These are phyloP conservation scores for Drosophila ambigua DNA, from an alignment of 1,140 invertebrate species.

Conservation along the genomic window DNA sequence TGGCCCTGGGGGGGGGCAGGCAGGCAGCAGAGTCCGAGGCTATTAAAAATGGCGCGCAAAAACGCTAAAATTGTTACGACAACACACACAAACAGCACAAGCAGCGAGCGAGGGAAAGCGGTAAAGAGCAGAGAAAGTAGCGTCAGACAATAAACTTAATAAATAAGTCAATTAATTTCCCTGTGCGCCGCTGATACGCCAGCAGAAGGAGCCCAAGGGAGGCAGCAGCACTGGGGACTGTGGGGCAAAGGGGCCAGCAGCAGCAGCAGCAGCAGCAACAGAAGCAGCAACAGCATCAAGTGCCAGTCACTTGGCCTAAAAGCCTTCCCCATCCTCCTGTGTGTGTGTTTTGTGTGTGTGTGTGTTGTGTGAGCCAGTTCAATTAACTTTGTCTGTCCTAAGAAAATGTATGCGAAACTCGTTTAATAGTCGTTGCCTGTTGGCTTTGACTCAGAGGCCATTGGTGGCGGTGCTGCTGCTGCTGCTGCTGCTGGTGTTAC, in stretches of 20 bases:
- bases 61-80: constrained; percentile 76
- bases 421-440: constrained; percentile 65
- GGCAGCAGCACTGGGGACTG: not conserved
- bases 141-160: constrained; percentile 74
- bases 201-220: constrained; percentile 38
- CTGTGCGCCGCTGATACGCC: constrained; percentile 59
- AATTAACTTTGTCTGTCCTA: constrained; percentile 74
- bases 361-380: constrained; percentile 56
- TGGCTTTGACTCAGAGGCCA: constrained; percentile 19
- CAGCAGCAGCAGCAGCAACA: not conserved
- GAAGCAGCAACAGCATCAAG: constrained; percentile 39
- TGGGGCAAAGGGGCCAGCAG: too few species aligned
- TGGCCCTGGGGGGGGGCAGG: constrained; percentile 47
- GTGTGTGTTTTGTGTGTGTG: constrained; percentile 26
- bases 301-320: constrained; percentile 41
- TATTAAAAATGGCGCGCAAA: constrained; percentile 77
- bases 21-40: constrained; percentile 51
- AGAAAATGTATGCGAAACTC: constrained; percentile 76
- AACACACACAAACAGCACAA: constrained; percentile 6
- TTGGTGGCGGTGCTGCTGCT: constrained; percentile 2
- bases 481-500: not conserved
- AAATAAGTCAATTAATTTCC: constrained; percentile 80
- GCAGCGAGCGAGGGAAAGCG: not conserved
- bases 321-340: constrained; percentile 6
- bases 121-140: constrained; percentile 11